Evolutionary conservation across 2,113 vertebrate genomes (phyloP), one percentile per base, ranked within the genome.

Genomic region (Accipiter virgatus): DNA sequence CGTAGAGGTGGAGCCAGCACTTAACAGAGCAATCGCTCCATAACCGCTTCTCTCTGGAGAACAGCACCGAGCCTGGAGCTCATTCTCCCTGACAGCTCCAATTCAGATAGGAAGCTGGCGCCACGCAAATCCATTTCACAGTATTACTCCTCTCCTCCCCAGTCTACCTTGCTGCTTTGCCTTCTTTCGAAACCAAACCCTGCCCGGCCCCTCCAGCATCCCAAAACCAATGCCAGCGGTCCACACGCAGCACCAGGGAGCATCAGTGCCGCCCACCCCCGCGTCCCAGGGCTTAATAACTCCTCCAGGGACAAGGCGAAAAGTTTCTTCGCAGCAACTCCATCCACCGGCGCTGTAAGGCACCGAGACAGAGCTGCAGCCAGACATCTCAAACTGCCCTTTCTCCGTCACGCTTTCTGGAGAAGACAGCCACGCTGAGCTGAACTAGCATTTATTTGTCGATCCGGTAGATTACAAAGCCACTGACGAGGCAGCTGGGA

Each of bases 31-130:
- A 10, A 45, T 47, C 0, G 2, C 80, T 87, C 70, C 3, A 0
- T 48, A 82, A 72, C 10, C 2, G 50, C 86, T 77, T 53, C 85
- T 71, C 92, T 95, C 90, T 93, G 84, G 86, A 95, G 61, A 93
- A 4, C 77, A 92, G 47, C 88, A 79, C 61, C 0, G 3, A 81
- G 94, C 20, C 93, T 97, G 94, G 68, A 92, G 93, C 83, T 84
- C 81, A 10, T 95, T 87, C 73, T 34, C 31, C 56, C 73, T 92
- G 94, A 96, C 94, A 96, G 97, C 91, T 93, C 68, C 77, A 52
- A 61, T 9, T 81, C 93, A 95, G 93, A 96, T 86, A 92, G 1
- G 48, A 75, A 63, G 81, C 80, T 73, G 95, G 96, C 43, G 43
- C 93, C 95, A 53, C 10, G 13, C 10, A 91, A 92, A 93, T 81